A percentile compares a stretch with the other conserved stretches of the same genome.
Conservation (phyloP, 2,797 vertebrate species). For the Parotocinclus haroldoi region DNA sequence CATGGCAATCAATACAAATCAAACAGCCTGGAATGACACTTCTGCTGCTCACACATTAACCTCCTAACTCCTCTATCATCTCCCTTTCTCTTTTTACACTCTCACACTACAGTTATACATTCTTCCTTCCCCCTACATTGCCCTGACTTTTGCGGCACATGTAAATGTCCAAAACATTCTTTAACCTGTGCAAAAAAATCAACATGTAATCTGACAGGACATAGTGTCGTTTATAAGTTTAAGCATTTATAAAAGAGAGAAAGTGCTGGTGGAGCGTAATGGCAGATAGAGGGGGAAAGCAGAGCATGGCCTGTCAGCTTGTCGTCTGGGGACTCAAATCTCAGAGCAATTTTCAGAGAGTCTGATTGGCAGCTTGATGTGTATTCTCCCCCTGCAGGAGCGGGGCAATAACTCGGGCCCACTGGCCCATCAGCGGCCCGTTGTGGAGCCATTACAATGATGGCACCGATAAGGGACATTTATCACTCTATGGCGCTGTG, state of each 20-base stretch:
- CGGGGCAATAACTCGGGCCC: conserved; percentile 72
- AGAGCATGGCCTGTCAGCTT: conserved; percentile 52
- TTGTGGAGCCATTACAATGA: conserved; percentile 83
- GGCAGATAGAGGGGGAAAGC: conserved; percentile 38
- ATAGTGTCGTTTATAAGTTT: conserved; percentile 59
- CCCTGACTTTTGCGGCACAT: conserved; percentile 51
- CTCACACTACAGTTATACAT: not conserved
- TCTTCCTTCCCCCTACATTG: conserved; percentile 44
- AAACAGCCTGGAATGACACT: conserved; percentile 70
- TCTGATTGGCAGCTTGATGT: conserved; percentile 83
- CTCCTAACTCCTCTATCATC: conserved; percentile 47
- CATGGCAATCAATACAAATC: conserved; percentile 75
- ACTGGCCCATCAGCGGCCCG: conserved; percentile 67
- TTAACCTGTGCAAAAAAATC: conserved; percentile 11
- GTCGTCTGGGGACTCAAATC: conserved; percentile 82
- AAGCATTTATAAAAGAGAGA: conserved; percentile 54
- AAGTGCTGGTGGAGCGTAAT: conserved; percentile 44
- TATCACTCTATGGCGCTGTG: conserved; percentile 74
- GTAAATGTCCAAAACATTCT: conserved; percentile 3
- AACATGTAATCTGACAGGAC: conserved; percentile 40
- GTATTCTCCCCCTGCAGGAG: conserved; percentile 76
- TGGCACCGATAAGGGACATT: conserved; percentile 84
- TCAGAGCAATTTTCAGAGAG: conserved; percentile 82
- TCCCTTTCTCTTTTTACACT: conserved; percentile 38
- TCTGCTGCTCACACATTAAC: conserved; percentile 62